A percentile compares a stretch with the other conserved stretches of the same genome.
phyloP scores from a whole-genome alignment of 2,797 vertebrate species.

The Neostethus bicornis region DNA sequence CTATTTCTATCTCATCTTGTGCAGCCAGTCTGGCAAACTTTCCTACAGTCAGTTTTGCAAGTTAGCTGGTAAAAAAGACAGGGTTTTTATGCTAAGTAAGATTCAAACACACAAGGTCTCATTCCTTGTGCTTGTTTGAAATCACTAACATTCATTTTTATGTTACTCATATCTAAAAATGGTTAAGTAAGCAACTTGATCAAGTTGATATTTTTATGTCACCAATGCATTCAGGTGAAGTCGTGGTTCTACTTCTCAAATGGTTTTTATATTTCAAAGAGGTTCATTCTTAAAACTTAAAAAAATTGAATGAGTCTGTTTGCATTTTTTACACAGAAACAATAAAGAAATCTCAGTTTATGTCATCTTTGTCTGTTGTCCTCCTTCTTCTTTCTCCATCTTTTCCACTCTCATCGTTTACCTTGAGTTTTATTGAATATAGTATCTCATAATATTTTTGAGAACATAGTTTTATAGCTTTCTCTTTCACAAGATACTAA shows the following conservation, averaged over 20 bases:
- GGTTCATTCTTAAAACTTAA: constrained; percentile 1
- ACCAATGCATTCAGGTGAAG: constrained; percentile 12
- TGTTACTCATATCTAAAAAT: constrained; percentile 28
- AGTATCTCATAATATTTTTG: constrained; percentile 20
- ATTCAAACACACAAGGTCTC: constrained; percentile 42
- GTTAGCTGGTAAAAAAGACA: constrained; percentile 54
- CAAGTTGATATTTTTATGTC: constrained; percentile 14
- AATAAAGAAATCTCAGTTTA: not conserved
- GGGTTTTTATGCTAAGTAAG: constrained; percentile 60
- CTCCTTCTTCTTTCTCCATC: not conserved
- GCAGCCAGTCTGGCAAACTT: constrained; percentile 17
- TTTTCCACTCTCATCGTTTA: not conserved
- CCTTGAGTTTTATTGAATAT: not conserved
- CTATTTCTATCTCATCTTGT: constrained; percentile 59
- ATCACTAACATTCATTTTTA: constrained; percentile 18
- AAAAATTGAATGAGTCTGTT: constrained; percentile 3
- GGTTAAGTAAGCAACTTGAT: constrained; percentile 22
- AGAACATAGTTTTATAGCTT: constrained; percentile 25
- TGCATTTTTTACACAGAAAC: not conserved
- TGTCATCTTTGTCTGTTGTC: not conserved
- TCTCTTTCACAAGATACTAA: constrained; percentile 33
- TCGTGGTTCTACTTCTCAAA: constrained; percentile 19
- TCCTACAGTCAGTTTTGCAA: constrained; percentile 49
- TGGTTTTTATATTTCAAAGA: constrained; percentile 8
- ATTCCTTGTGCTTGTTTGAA: constrained; percentile 42